Evolutionary conservation across 2,113 vertebrate genomes (phyloP), one percentile per base, ranked within the genome.

Genomic region (Tetrax tetrax): DNA sequence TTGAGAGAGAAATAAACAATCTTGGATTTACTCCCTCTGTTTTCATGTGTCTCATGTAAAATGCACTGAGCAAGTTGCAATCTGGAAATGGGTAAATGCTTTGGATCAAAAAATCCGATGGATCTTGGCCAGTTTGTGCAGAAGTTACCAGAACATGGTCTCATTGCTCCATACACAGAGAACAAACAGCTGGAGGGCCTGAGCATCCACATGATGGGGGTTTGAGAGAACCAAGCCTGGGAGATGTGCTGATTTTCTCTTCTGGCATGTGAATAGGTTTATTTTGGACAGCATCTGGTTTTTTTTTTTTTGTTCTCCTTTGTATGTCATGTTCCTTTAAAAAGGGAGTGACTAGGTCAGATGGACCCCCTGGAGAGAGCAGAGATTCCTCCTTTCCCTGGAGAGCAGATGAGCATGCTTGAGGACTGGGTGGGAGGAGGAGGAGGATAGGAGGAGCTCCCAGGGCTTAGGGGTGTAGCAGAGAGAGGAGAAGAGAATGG

Each of bases 211-310:
- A 29, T 89, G 84, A 89, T n/a, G 63, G 61, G 70, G n/a, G 10
- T 60, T 89, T 87, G 86, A 92, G 68, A 81, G 65, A 94, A 94
- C 84, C 83, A 89, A 96, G 95, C 29, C 81, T 95, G 87, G 89
- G 70, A 95, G 89, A 89, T 95, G 87, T 93, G 87, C 24, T 95
- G 81, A 93, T 96, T 96, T 96, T 96, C 63, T 79, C 57, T 96
- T 94, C 87, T 96, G 94, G 84, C 91, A 95, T 89, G 93, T 65
- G 53, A 96, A 82, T 94, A 96, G 77, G 94, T 94, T 96, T 97
- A 64, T 96, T 97, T 95, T 97, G 93, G 96, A 95, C 81, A 72
- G 69, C 95, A 97, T 97, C 96, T 96, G 95, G 78, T 96, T 92
- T 76, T 74, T 72, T 74, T 72, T 97, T 96, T 94, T 96, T 97